phyloP scores from a whole-genome alignment of 2,797 vertebrate species.

The Odontamblyopus rebecca region DNA sequence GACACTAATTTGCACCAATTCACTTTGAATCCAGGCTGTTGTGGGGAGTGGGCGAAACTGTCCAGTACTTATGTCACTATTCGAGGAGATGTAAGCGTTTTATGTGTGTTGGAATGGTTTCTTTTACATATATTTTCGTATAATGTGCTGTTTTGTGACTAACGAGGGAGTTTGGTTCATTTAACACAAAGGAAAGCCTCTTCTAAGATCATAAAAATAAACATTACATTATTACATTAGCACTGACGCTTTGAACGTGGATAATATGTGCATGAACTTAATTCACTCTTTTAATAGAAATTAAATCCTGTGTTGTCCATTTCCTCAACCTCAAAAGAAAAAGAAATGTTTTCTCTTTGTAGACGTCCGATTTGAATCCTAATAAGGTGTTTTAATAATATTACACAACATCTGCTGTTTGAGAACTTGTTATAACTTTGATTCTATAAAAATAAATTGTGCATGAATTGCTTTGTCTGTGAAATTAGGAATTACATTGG shows the following conservation, averaged over 20 bases:
- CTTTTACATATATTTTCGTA: not conserved
- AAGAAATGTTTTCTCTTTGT: not conserved
- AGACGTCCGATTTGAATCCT: not conserved
- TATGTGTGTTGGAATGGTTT: not conserved
- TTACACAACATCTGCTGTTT: not conserved
- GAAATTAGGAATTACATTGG: not conserved
- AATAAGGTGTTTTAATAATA: not conserved
- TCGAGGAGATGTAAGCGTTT: not conserved
- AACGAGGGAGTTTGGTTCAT: not conserved
- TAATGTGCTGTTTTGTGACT: not conserved
- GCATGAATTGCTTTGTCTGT: not conserved
- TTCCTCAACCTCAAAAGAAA: not conserved
- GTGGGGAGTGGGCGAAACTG: not conserved
- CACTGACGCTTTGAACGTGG: not conserved
- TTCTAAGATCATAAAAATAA: not conserved
- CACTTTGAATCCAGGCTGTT: slow-evolving; percentile 27
- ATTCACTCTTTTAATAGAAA: not conserved
- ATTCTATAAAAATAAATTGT: not conserved
- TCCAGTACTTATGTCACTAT: not conserved
- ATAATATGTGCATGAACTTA: not conserved
- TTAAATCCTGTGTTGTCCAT: not conserved
- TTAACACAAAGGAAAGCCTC: not conserved
- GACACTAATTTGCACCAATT: slow-evolving; percentile 50
- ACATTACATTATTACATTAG: not conserved
- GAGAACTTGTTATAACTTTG: not conserved